Evolutionary conservation across 2,888 invertebrate species (phyloP), one percentile per base, ranked within the genome.

Genomic region (Morpho deidamia): DNA sequence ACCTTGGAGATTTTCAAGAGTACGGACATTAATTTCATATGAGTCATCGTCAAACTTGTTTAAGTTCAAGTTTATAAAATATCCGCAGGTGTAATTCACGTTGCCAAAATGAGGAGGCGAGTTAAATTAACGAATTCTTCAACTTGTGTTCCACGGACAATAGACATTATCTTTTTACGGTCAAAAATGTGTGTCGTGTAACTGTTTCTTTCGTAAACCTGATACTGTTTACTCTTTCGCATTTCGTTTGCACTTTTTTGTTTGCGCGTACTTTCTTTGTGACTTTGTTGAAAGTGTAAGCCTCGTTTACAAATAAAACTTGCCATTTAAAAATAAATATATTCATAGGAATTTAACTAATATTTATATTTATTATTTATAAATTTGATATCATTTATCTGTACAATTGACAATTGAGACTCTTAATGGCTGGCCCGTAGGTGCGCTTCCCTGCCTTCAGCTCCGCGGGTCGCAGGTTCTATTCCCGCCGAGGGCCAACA

Each of bases 201-300:
- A 80, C 84, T 68, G 84, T 82, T 65, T 54, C 66, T 67, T 71
- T 79, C 72, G 83, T 83, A 77, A 76, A 82, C 78, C 72, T 75
- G 74, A 78, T 74, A 68, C 64, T 59, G 57, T 52, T 51, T 46
- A 53, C 50, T 52, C 52, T 52, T 43, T 42, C 37, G 55, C 48
- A 55, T 55, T 57, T 47, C 33, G 14, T n/a, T 47, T 40, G 14
- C 44, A 11, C 32, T 7, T 23, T 23, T 23, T 23, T 23, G 23
- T 23, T 23, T 45, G 11, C 35, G 35, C 23, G 23, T 23, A 23
- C 23, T 12, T 14, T 42, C 8, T 14, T 44, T 12, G 14, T 34
- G 10, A 35, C 34, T 35, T 44, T 44, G 33, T 43, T 43, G n/a
- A 43, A 43, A 32, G 9, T 14, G 32, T 14, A 43, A 34, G 12